Evolutionary conservation across 2,797 vertebrate genomes (phyloP).

Genomic region (Arnoldichthys spilopterus): DNA sequence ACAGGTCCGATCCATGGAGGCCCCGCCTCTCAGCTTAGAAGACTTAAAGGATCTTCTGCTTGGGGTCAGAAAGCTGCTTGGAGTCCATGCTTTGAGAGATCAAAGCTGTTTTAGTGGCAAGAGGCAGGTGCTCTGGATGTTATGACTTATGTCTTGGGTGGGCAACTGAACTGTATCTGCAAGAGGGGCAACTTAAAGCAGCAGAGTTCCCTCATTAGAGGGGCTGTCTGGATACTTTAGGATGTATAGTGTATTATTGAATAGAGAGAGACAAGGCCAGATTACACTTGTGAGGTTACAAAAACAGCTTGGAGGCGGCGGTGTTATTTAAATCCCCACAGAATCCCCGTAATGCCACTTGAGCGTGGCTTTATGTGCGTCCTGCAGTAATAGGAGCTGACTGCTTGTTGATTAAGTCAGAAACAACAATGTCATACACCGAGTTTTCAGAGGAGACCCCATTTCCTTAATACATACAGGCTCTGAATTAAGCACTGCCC

Average conservation of each 20-base stretch:
- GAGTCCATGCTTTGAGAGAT: no score
- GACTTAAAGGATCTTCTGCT: no score
- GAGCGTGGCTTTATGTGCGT: constrained; percentile 27
- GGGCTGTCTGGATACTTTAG: background rate
- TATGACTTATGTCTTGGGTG: no score
- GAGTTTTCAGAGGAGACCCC: constrained; percentile 51
- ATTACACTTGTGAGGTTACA: constrained; percentile 26
- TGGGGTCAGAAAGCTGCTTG: no score
- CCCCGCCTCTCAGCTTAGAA: no score
- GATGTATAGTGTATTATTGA: background rate
- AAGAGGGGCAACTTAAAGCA: background rate
- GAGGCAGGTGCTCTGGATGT: no score
- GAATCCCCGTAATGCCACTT: constrained; percentile 23
- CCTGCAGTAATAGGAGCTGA: constrained; percentile 59
- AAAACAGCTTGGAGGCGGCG: constrained; percentile 56
- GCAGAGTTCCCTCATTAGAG: background rate
- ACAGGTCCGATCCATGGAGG: no score
- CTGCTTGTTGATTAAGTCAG: constrained; percentile 70
- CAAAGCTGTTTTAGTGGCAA: no score
- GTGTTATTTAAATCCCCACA: constrained; percentile 37
- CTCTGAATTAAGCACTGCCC: constrained; percentile 68
- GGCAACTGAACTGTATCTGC: background rate
- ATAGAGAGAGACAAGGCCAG: constrained; percentile 15
- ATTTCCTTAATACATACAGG: constrained; percentile 67
- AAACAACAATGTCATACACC: constrained; percentile 65